These are phyloP conservation scores for Anagrus nilaparvatae DNA, from an alignment of 1,140 invertebrate species.

Conservation along the genomic window DNA sequence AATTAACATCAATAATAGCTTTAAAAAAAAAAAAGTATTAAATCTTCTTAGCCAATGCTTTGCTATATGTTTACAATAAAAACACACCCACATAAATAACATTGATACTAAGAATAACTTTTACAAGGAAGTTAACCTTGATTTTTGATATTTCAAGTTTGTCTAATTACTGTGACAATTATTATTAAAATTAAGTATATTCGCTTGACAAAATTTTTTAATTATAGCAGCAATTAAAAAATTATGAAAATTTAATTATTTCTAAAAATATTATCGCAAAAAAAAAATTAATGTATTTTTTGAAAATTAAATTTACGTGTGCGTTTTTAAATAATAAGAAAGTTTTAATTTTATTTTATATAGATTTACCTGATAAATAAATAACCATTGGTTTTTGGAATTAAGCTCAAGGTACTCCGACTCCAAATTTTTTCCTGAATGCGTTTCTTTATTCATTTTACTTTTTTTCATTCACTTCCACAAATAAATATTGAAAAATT, in stretches of 20 bases:
- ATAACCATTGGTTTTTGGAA: slow-evolving; percentile 50
- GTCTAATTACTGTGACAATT: too few relatives aligned
- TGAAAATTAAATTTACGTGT: slow-evolving; percentile 8
- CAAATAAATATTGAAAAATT: too few relatives aligned
- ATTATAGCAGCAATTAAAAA: background rate
- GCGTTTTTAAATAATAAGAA: background rate
- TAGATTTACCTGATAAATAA: slow-evolving; percentile 53
- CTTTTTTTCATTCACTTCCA: slow-evolving; percentile 4
- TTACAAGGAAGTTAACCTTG: too few relatives aligned
- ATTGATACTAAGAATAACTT: too few relatives aligned
- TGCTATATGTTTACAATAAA: background rate
- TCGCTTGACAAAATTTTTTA: background rate
- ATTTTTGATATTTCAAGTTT: too few relatives aligned
- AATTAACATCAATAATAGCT: background rate
- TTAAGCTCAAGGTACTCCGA: slow-evolving; percentile 57
- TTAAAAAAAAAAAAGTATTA: background rate
- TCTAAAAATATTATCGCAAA: too few relatives aligned
- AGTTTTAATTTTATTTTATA: slow-evolving; percentile 1
- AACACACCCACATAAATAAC: background rate
- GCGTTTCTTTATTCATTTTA: slow-evolving; percentile 15
- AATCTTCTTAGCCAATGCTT: background rate
- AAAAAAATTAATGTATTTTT: too few relatives aligned
- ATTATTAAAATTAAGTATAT: background rate
- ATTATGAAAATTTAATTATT: background rate
- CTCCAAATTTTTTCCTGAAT: slow-evolving; percentile 48